A percentile compares a stretch with the other conserved stretches of the same genome.
Conservation (phyloP, 2,797 vertebrate species). For the Semaprochilodus insignis region DNA sequence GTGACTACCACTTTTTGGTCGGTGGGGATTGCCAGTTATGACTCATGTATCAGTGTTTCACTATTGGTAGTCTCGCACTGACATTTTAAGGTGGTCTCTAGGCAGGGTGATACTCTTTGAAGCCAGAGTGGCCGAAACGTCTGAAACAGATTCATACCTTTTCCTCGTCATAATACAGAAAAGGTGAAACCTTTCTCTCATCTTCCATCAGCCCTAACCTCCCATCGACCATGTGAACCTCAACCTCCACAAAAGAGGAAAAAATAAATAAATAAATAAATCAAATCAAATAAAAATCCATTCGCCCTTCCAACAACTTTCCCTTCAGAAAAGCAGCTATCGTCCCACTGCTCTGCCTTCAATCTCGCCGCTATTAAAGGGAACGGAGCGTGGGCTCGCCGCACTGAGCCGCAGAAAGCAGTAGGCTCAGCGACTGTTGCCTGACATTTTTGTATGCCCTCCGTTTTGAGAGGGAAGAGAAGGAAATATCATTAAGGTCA, state of each 20-base stretch:
- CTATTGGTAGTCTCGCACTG: not conserved
- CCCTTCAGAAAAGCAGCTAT: constrained; percentile 44
- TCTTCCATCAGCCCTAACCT: constrained; percentile 7
- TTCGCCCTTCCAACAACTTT: constrained; percentile 44
- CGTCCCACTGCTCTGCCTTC: constrained; percentile 31
- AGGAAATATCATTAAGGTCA: constrained; percentile 36
- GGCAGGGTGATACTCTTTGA: not conserved
- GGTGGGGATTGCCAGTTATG: too few relatives aligned
- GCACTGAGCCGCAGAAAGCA: constrained; percentile 30
- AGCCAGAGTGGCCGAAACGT: not conserved
- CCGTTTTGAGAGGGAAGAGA: constrained; percentile 17
- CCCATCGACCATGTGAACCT: constrained; percentile 22
- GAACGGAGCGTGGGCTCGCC: constrained; percentile 21
- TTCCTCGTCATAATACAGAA: not conserved
- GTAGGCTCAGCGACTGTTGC: constrained; percentile 20
- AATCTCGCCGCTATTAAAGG: constrained; percentile 45
- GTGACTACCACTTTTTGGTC: too few relatives aligned
- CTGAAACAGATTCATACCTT: not conserved
- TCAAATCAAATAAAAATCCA: constrained; percentile 20
- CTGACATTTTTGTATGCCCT: constrained; percentile 18
- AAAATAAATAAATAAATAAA: not conserved
- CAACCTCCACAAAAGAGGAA: constrained; percentile 1
- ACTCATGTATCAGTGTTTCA: not conserved
- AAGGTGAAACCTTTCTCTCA: constrained; percentile 12
- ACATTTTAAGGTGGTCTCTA: not conserved